Base-by-base conservation (phyloP, 1,140 invertebrate genomes). In the Telenomus remus region DNA sequence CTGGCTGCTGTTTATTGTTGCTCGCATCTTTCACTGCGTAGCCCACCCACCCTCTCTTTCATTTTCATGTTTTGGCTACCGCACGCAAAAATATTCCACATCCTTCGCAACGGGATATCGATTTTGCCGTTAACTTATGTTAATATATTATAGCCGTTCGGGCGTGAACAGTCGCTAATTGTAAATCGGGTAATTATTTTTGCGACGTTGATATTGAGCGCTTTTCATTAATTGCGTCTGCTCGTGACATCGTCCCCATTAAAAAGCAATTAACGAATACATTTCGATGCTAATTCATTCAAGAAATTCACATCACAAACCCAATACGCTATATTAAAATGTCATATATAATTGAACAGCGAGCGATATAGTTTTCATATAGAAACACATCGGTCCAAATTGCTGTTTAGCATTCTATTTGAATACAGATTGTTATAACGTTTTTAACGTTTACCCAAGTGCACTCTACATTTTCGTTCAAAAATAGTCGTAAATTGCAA, bases 1-100 rank as follows among this genome's bases (percentile, higher is more conserved):
- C 50, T 50, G 35, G 59, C 55, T 57, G 48, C 69, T 63, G 71
- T 76, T 80, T 76, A 78, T 78, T 69, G 76, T 78, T 78, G 66
- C 65, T 50, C 68, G 42, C 65, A 66, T 78, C 70, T 57, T 74
- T 78, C 66, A 68, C 48, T 43, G 13, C 61, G 46, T 57, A 73
- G 51, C 35, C 13, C 61, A 49, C 65, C n/a, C 27, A 50, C 43
- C 54, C 60, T 50, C 57, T 50, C 15, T 61, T 70, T 55, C 64
- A 73, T 65, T 77, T 69, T 44, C 59, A 35, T 73, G 59, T 66
- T 70, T 73, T 69, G 60, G 63, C 61, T 44, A 49, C 5, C 27
- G 56, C 43, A 46, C 39, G 19, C 55, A 71, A 66, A 76, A 66
- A 71, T 70, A 63, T 54, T 60, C 66, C 53, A 46, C 59, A 57